phyloP scores from a whole-genome alignment of 2,113 vertebrate genomes.

The cattle (Bos taurus) region ARS-UCD2.0 NC_037332.1:114893001-114893500 shows the following conservation, averaged over 20 bases:
- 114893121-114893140: accelerated
- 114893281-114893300: accelerated
- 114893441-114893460: accelerated
- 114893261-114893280: not conserved
- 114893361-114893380: not conserved
- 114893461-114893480: not conserved
- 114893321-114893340: accelerated
- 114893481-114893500: not conserved
- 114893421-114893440: not conserved
- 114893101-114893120: accelerated
- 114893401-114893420: not conserved
- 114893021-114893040: not conserved
- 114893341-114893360: accelerated
- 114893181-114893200: accelerated
- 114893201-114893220: accelerated
- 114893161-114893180: accelerated
- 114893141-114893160: accelerated
- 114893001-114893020: not conserved
- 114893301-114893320: accelerated
- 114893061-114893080: accelerated
- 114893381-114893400: accelerated
- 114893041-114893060: accelerated
- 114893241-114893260: accelerated
- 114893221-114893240: accelerated
- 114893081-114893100: accelerated